A percentile compares a stretch with the other conserved stretches of the same genome.
phyloP scores from a whole-genome alignment of 1,140 invertebrate species.

The Galleria mellonella region DNA sequence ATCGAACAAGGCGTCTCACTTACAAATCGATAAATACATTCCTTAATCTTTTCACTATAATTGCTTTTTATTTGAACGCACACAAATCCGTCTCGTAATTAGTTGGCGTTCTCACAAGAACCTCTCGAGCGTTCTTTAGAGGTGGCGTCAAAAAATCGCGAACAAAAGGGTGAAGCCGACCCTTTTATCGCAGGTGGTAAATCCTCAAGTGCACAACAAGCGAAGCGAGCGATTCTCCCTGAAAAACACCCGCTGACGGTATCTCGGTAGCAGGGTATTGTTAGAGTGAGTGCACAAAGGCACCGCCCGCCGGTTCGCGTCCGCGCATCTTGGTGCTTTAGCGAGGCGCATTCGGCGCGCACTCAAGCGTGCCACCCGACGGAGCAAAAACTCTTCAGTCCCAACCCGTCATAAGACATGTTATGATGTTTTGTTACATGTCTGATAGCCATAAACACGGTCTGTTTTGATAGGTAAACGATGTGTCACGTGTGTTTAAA shows the following conservation, averaged over 20 bases:
- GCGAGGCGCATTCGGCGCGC: slow-evolving; percentile 1
- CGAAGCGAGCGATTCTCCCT: slow-evolving; percentile 40
- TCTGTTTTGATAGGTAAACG: slow-evolving; percentile 31
- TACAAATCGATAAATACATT: slow-evolving; percentile 26
- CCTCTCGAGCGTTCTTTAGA: slow-evolving; percentile 22
- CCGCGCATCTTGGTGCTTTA: slow-evolving; percentile 1
- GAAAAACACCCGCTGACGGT: slow-evolving; percentile 27
- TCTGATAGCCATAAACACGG: slow-evolving; percentile 27
- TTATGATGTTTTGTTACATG: slow-evolving; percentile 31
- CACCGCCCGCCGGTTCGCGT: slow-evolving; percentile 19
- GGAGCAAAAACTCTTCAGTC: slow-evolving; percentile 31
- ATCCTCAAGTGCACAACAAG: slow-evolving; percentile 57
- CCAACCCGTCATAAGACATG: slow-evolving; percentile 32
- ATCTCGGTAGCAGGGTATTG: slow-evolving; percentile 44
- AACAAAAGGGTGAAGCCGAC: slow-evolving; percentile 28
- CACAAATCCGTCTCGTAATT: slow-evolving; percentile 38
- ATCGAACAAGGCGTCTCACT: slow-evolving; percentile 16
- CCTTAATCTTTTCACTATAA: slow-evolving; percentile 34
- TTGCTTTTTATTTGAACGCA: slow-evolving; percentile 20
- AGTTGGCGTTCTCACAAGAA: slow-evolving; percentile 30
- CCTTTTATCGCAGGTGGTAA: slow-evolving; percentile 61
- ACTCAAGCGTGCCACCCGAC: slow-evolving; percentile 16
- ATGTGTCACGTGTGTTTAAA: slow-evolving; percentile 2
- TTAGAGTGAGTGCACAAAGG: slow-evolving; percentile 32
- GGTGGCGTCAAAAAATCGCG: slow-evolving; percentile 34